Base-by-base conservation (phyloP, 2,888 invertebrate species). In the Alviniconcha strummeri region DNA sequence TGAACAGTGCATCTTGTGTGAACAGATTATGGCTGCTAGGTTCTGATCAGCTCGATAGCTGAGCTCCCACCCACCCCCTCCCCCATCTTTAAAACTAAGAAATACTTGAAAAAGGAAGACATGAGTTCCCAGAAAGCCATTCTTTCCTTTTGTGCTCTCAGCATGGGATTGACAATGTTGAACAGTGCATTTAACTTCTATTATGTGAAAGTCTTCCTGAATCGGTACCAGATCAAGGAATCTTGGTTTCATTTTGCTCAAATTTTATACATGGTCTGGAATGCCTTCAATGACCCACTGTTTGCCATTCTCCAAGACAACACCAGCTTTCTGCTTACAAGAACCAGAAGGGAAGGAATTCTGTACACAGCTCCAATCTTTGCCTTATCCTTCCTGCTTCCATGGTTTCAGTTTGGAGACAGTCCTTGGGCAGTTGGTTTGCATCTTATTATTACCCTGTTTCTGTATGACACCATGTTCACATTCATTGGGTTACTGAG, bases 261-360 rank as follows among this genome's bases (percentile, higher is more conserved):
- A 87, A 88, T 91, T 0, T 88, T 94, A 9, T 94, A 93, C 86
- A 88, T 94, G 89, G 84, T 94, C 8, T 94, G 94, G 94, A 94
- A 94, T 87, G 93, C 94, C 0, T 86, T 94, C 55, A 94, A 94
- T 85, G 94, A 94, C 84, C 94, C 94, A 0, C 85, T 94, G 71
- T 94, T 94, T 87, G 94, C 94, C 11, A 94, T 94, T 85, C 85
- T 91, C 4, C 93, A 92, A 83, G 93, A 93, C 86, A 91, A 89
- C 19, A 87, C 89, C 52, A 88, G 86, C 11, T 90, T 84, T 64
- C 81, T 84, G 55, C 93, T 93, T 90, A 90, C 94, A 17, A 90
- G 90, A 80, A 92, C 91, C 36, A 90, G 94, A 5, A 88, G 93
- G 13, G 90, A 91, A 72, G 92, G 93, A 75, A 93, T 94, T 85